A percentile compares a stretch with the other conserved stretches of the same genome.
phyloP scores from a whole-genome alignment of 2,113 vertebrate species.

The Atherinomorus stipes region DNA sequence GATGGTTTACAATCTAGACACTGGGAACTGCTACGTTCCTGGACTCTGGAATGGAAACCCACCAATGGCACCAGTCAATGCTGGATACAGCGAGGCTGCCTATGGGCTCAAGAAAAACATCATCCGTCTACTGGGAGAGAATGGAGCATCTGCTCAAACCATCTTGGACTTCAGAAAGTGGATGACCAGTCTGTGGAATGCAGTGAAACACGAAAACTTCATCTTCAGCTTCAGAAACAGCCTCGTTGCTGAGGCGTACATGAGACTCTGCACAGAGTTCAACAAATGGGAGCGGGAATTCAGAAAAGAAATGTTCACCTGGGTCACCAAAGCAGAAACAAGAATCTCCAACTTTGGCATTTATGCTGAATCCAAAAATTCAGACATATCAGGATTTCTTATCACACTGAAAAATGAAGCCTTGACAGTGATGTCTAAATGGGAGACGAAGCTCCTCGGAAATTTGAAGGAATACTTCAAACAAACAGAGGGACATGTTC shows the following conservation, averaged over 20 bases:
- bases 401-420: constrained; percentile 45
- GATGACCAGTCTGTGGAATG: constrained; percentile 73
- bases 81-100: constrained; percentile 67
- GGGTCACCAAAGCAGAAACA: constrained; percentile 52
- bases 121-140: constrained; percentile 33
- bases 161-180: constrained; percentile 69
- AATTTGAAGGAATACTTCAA: constrained; percentile 65
- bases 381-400: no score
- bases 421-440: constrained; percentile 12
- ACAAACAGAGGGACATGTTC: constrained; percentile 54
- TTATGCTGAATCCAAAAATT: no score
- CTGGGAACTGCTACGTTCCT: constrained; percentile 76
- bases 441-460: constrained; percentile 49
- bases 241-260: constrained; percentile 76
- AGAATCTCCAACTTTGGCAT: no score
- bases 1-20: constrained; percentile 73
- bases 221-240: constrained; percentile 82
- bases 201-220: constrained; percentile 81
- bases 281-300: constrained; percentile 76
- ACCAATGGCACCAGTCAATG: constrained; percentile 65
- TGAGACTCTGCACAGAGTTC: constrained; percentile 68
- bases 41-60: constrained; percentile 81
- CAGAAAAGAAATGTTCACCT: constrained; percentile 64
- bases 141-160: constrained; percentile 23
- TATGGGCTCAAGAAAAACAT: constrained; percentile 76